Percentiles rank a stretch among this genome's conserved stretches.
phyloP scores from a whole-genome alignment of 2,113 vertebrate genomes.

The Rhinolophus sinicus region DNA sequence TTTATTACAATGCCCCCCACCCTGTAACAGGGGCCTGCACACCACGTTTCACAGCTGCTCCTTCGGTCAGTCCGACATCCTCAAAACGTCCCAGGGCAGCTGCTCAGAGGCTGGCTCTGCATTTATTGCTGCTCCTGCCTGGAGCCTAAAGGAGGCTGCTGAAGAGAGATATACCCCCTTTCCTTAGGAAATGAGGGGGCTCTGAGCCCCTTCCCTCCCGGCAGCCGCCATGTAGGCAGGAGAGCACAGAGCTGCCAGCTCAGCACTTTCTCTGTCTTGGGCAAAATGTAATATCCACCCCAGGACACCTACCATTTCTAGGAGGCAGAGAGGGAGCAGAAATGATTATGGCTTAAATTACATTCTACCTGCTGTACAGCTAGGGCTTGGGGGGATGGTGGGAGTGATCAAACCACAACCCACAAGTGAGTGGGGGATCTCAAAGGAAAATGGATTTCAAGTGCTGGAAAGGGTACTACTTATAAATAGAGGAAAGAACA shows the following conservation, averaged over 20 bases:
- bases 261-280: background rate
- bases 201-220: background rate
- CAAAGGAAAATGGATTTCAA: background rate
- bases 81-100: background rate
- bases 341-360: background rate
- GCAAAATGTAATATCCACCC: background rate
- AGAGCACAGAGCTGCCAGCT: background rate
- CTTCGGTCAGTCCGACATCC: background rate
- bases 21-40: accelerated
- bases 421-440: background rate
- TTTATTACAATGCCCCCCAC: accelerated
- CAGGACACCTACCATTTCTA: background rate
- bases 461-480: background rate
- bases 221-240: accelerated
- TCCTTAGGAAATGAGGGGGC: background rate
- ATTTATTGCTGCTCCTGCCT: background rate
- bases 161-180: background rate
- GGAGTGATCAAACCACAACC: background rate
- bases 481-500: background rate
- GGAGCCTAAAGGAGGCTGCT: background rate
- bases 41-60: background rate
- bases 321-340: background rate
- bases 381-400: background rate
- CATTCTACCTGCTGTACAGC: background rate
- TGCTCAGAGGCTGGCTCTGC: background rate